Base-by-base conservation (phyloP, 1,140 invertebrate genomes). In the Neodiprion virginianus region DNA sequence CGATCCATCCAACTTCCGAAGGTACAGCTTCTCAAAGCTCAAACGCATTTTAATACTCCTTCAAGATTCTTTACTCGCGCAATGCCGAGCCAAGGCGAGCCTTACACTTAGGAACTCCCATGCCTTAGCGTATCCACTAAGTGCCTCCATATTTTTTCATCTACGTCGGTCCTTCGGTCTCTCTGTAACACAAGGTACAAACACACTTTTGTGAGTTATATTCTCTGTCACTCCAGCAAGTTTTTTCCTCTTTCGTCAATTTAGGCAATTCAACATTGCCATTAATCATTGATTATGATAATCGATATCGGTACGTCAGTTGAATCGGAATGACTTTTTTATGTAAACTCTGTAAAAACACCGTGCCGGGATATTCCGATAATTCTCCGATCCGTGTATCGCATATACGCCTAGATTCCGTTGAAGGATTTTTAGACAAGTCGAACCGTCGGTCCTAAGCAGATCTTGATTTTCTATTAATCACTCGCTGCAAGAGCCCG, bases 91-190 rank as follows among this genome's bases (percentile, higher is more conserved):
- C n/a, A 61, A 17, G 53, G 53, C 53, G 53, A 61, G 53, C 53
- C 53, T 61, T 61, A 61, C 4, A 61, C 53, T 17, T 61, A 61
- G 3, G n/a, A 12, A 12, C 53, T 61, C 53, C n/a, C 8, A 12
- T 12, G 53, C 8, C 53, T 61, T 8, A 40, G 5, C 28, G 28
- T 40, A 40, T 40, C 28, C 28, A 14, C 74, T 71, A 67, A 75
- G 74, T 75, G 74, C 74, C 71, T 69, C 67, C 50, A 71, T 75
- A 75, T 75, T 75, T 75, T 75, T 75, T 71, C 74, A 75, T 75
- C 71, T 71, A 75, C 28, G 28, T 3, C 28, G 28, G 28, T 40
- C 28, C 5, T 40, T 21, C 40, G 17, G 23, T 14, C 53, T 72
- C 50, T 4, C 50, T 47, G 65, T 71, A 71, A 71, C 71, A 53